These are phyloP conservation scores for Cryptoprocta ferox DNA, from an alignment of 2,797 vertebrate species.

Conservation along the genomic window DNA sequence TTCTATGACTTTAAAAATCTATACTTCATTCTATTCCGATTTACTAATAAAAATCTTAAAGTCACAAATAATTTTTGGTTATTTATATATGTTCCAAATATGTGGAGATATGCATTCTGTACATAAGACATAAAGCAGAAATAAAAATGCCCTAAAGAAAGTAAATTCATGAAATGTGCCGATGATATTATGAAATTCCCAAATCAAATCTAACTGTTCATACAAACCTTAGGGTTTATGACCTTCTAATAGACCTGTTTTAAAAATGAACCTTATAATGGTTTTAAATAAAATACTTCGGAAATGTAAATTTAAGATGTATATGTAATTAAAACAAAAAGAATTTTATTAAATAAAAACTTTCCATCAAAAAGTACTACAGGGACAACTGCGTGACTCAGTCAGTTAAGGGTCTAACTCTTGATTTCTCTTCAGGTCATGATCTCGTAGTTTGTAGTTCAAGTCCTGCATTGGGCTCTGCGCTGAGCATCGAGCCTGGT, in stretches of 20 bases:
- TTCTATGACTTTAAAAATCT: background rate
- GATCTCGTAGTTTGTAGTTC: too few relatives aligned
- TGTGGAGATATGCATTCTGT: background rate
- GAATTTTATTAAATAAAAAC: background rate
- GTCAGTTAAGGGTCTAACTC: too few relatives aligned
- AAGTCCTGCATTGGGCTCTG: too few relatives aligned
- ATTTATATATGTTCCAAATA: background rate
- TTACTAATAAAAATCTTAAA: background rate
- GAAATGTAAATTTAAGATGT: background rate
- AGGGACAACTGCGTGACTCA: too few relatives aligned
- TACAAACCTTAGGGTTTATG: background rate
- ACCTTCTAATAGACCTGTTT: background rate
- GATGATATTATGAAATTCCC: background rate
- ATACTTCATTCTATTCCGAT: background rate
- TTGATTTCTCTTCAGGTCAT: too few relatives aligned
- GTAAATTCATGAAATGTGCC: background rate
- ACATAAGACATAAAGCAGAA: background rate
- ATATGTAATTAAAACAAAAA: background rate
- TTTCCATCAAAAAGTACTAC: background rate
- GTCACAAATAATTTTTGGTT: background rate
- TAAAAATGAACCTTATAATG: background rate
- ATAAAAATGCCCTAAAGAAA: background rate
- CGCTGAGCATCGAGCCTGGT: too few relatives aligned
- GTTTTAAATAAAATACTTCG: background rate
- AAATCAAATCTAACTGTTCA: background rate